phyloP scores from a whole-genome alignment of 2,113 vertebrate species.

The Notiomystis cincta region DNA sequence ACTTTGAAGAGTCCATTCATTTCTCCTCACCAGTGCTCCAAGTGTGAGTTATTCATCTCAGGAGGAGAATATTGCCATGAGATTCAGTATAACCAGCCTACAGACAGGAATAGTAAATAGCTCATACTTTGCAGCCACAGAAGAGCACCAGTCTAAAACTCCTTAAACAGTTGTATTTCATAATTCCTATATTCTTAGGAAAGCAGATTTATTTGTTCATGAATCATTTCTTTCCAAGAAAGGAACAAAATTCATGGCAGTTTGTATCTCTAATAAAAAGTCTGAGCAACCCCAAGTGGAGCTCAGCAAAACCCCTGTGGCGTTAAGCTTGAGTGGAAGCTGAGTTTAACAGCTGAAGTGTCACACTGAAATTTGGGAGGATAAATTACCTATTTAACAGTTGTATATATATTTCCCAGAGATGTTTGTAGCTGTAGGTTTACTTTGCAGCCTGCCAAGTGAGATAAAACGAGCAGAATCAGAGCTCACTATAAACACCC shows the following conservation, averaged over 20 bases:
- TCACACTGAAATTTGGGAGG: background rate
- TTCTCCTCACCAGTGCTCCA: background rate
- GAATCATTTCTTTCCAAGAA: background rate
- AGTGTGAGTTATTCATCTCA: background rate
- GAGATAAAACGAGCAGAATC: background rate
- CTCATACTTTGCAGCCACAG: background rate
- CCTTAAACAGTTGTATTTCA: background rate
- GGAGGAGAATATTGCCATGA: background rate
- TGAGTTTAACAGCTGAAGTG: background rate
- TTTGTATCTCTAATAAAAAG: background rate
- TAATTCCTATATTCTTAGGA: background rate
- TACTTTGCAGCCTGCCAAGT: background rate
- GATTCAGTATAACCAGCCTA: background rate
- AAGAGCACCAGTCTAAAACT: background rate
- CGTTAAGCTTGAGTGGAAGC: background rate
- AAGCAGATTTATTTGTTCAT: background rate
- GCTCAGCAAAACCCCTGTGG: background rate
- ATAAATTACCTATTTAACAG: background rate
- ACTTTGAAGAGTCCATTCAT: background rate
- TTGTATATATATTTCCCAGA: constrained; percentile 16
- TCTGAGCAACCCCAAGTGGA: background rate
- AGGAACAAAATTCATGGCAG: background rate
- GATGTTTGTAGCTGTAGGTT: background rate
- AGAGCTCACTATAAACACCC: background rate
- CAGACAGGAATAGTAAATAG: background rate